A percentile compares a stretch with the other conserved stretches of the same genome.
These are phyloP conservation scores for Sciurus vulgaris DNA, from an alignment of 2,797 vertebrate genomes.

Conservation along the genomic window DNA sequence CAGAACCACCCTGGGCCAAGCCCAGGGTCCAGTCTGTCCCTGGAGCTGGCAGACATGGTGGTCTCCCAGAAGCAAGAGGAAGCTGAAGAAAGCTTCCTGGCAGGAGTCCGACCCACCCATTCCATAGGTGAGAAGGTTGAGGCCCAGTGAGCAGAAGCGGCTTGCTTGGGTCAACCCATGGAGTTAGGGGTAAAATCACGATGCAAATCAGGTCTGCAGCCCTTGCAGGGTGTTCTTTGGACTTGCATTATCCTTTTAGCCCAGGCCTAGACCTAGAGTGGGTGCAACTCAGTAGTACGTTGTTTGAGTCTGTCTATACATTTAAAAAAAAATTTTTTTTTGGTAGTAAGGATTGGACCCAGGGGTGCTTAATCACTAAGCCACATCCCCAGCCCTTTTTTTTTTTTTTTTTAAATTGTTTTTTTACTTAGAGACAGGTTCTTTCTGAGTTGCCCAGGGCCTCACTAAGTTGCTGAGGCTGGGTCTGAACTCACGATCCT, in stretches of 20 bases:
- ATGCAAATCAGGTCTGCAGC: fast-evolving
- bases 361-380: no score
- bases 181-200: background rate
- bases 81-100: background rate
- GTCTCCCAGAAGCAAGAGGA: background rate
- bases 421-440: no score
- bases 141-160: background rate
- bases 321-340: background rate
- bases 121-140: background rate
- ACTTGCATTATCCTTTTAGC: background rate
- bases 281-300: background rate
- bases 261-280: background rate
- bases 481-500: no score
- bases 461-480: no score
- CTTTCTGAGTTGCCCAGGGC: no score
- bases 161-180: background rate
- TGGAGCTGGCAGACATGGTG: fast-evolving
- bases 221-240: background rate
- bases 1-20: background rate
- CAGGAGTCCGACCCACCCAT: background rate
- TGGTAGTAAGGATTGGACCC: no score
- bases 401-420: no score
- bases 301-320: background rate
- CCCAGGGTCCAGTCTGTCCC: no score
- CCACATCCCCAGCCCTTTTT: no score